phyloP scores from a whole-genome alignment of 2,888 invertebrate species.

The Hirtodrosophila trivittata region DNA sequence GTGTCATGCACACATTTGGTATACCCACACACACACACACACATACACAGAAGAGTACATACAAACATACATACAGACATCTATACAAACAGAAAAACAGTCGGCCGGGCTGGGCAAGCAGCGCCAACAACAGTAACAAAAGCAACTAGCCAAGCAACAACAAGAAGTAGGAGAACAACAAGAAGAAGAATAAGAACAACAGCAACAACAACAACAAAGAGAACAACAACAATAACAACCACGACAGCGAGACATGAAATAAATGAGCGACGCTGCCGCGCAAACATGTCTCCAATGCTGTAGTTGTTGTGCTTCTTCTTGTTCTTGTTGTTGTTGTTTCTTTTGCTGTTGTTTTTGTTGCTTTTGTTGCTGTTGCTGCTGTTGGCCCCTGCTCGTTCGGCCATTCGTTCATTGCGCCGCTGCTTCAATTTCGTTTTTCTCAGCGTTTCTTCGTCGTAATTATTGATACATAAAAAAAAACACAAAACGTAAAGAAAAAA shows the following conservation, averaged over 20 bases:
- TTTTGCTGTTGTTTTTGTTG: constrained; percentile 31
- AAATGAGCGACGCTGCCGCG: constrained; percentile 74
- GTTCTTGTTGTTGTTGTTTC: constrained; percentile 33
- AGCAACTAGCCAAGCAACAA: constrained; percentile 55
- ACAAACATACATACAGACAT: constrained; percentile 2
- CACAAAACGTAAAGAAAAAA: constrained; percentile 37
- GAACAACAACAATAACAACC: constrained; percentile 33
- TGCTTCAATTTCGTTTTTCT: constrained; percentile 61
- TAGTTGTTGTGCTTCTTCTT: constrained; percentile 24
- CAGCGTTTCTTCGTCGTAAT: constrained; percentile 64
- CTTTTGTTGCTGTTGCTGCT: constrained; percentile 22
- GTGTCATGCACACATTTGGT: constrained; percentile 69
- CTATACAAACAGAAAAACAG: constrained; percentile 26
- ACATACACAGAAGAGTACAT: constrained; percentile 10
- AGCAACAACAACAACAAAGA: constrained; percentile 28
- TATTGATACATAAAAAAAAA: constrained; percentile 70
- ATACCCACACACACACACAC: constrained; percentile 24
- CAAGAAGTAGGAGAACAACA: constrained; percentile 32
- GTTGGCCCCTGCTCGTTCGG: constrained; percentile 43
- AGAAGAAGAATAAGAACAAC: constrained; percentile 27
- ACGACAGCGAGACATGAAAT: constrained; percentile 71
- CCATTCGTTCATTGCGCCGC: constrained; percentile 56
- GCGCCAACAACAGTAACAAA: constrained; percentile 48
- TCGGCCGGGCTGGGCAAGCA: constrained; percentile 48
- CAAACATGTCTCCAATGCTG: constrained; percentile 73